Evolutionary conservation across 1,140 invertebrate genomes (phyloP).

Genomic region (Nautilus pompilius): DNA sequence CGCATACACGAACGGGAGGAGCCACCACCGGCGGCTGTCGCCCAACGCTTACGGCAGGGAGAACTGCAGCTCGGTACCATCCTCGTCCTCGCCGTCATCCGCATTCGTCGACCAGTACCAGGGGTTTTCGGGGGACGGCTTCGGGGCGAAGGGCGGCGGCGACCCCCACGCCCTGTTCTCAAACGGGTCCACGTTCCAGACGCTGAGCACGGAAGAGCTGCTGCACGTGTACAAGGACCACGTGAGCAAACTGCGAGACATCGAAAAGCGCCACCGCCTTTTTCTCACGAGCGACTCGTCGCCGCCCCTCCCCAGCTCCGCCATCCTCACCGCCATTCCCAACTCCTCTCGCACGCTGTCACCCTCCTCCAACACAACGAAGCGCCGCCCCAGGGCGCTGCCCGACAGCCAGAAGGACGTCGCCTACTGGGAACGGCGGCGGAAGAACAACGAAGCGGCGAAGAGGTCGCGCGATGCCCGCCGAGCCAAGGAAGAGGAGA

Average conservation of each 20-base stretch:
- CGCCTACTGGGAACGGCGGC: constrained; percentile 80
- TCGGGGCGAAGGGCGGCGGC: constrained; percentile 18
- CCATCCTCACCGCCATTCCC: background rate
- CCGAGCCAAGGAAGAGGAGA: constrained; percentile 85
- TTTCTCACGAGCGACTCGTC: background rate
- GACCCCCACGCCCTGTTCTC: constrained; percentile 7
- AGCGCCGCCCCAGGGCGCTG: constrained; percentile 15
- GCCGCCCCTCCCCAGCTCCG: background rate
- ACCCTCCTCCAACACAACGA: constrained; percentile 1
- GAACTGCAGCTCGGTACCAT: background rate
- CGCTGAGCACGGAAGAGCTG: constrained; percentile 22
- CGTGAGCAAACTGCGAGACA: constrained; percentile 7
- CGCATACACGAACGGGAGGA: background rate
- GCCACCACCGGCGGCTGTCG: constrained; percentile 8
- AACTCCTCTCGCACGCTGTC: constrained; percentile 6
- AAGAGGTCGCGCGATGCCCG: constrained; percentile 89
- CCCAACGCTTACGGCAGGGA: background rate
- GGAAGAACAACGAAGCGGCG: constrained; percentile 93
- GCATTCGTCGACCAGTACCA: constrained; percentile 70
- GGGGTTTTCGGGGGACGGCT: constrained; percentile 57
- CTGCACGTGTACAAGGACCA: constrained; percentile 27
- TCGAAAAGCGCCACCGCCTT: constrained; percentile 2
- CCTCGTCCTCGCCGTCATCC: background rate
- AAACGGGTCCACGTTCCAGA: constrained; percentile 2
- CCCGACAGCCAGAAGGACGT: constrained; percentile 67